A percentile compares a stretch with the other conserved stretches of the same genome.
These are phyloP conservation scores for Latheticus oryzae DNA, from an alignment of 2,888 invertebrate genomes.

Conservation along the genomic window DNA sequence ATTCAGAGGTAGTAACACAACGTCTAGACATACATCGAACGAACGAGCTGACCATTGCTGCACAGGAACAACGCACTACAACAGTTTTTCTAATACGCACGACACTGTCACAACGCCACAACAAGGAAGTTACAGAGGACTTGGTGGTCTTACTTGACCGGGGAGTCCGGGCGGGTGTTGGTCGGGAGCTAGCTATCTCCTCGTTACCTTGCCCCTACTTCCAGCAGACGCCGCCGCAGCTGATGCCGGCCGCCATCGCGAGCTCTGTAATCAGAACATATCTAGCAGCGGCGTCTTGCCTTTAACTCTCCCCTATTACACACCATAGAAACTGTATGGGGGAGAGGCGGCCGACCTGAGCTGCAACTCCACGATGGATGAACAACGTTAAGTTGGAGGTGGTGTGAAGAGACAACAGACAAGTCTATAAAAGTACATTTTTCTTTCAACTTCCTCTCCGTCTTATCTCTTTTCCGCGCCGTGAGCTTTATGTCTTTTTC, in stretches of 20 bases:
- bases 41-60: conserved; percentile 66
- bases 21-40: conserved; percentile 67
- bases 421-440: conserved; percentile 52
- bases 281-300: conserved; percentile 68
- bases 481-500: conserved; percentile 47
- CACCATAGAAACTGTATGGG: conserved; percentile 8
- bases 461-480: conserved; percentile 50
- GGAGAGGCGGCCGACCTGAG: conserved; percentile 38
- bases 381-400: conserved; percentile 36
- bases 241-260: conserved; percentile 64
- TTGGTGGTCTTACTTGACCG: conserved; percentile 67
- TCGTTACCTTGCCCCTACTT: conserved; percentile 74
- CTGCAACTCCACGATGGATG: conserved; percentile 19
- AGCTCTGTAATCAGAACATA: conserved; percentile 73
- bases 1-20: conserved; percentile 53
- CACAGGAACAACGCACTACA: conserved; percentile 66
- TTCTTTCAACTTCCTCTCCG: conserved; percentile 34
- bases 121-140: conserved; percentile 65
- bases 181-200: conserved; percentile 71
- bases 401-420: conserved; percentile 58
- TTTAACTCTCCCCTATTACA: conserved; percentile 29
- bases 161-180: conserved; percentile 64
- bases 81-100: conserved; percentile 61
- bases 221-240: conserved; percentile 72
- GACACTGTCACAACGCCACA: conserved; percentile 67